Base-by-base conservation (phyloP, 2,888 invertebrate genomes). In the Belgica antarctica region DNA sequence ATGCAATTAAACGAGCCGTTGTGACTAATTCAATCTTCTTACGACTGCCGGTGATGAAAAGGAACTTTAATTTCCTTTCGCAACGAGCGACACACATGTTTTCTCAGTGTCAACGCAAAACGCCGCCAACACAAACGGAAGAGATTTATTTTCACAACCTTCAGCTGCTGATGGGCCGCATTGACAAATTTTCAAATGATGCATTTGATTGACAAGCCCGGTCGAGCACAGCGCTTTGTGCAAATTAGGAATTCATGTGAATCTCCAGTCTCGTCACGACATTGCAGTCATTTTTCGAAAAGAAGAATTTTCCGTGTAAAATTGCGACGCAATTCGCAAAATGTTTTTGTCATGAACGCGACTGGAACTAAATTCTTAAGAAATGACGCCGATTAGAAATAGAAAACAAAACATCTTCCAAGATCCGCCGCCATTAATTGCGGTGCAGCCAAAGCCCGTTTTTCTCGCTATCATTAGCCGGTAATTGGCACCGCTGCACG, bases 61-160 rank as follows among this genome's bases (percentile, higher is more conserved):
- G 41, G 41, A 41, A 41, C 41, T 41, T 41, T 41, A 12, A 41
- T 41, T 41, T 41, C 41, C 41, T 41, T 41, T 41, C 3, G n/a
- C 10, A 41, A 41, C 41, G 4, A 5, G 15, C 3, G n/a, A 15
- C 41, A 41, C 41, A 41, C 15, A 41, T 41, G 41, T 34, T 34
- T 34, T 34, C 34, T 8, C 41, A 12, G 41, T n/a, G 41, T 15
- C 10, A 41, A 41, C 15, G 15, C 41, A 31, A 31, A 10, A 41
- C 12, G 41, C 15, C 41, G 41, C 41, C 41, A 15, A n/a, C n/a
- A 10, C 12, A n/a, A 41, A n/a, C 41, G 41, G 41, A 41, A 41
- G n/a, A 41, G 41, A 41, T 41, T 41, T 41, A 41, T 41, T 41
- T 41, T 41, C 41, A 41, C 15, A 41, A 41, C 41, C 41, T 41